phyloP scores from a whole-genome alignment of 2,888 invertebrate genomes.

The Lasioglossum leucozonium region DNA sequence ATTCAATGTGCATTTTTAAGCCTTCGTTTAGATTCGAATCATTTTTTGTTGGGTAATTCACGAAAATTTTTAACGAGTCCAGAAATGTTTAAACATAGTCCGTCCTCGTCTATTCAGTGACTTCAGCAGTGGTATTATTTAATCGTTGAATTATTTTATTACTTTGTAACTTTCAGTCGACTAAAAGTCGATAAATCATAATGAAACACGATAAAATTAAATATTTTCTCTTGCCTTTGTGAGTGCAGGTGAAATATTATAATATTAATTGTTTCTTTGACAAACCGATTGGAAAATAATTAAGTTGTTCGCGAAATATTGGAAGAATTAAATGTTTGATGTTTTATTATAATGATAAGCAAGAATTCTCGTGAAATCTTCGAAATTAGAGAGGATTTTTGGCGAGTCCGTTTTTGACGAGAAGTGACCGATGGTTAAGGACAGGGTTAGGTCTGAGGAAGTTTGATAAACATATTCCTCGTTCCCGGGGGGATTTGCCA shows the following conservation, averaged over 20 bases:
- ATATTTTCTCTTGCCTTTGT: not conserved
- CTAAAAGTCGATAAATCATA: not conserved
- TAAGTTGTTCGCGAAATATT: not conserved
- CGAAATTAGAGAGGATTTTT: not conserved
- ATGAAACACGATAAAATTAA: not conserved
- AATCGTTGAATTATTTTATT: not conserved
- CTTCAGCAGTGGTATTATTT: no score
- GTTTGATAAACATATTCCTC: conserved; percentile 71
- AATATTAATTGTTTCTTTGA: not conserved
- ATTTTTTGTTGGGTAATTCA: no score
- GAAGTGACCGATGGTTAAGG: not conserved
- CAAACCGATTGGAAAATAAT: not conserved
- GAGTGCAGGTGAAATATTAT: not conserved
- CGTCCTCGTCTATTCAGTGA: no score
- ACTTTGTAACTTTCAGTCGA: not conserved
- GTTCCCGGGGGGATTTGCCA: conserved; percentile 24
- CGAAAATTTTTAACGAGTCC: not conserved
- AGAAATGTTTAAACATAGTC: no score
- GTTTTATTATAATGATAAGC: not conserved
- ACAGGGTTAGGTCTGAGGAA: not conserved
- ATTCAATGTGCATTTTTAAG: not conserved
- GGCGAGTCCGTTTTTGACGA: not conserved
- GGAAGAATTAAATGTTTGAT: not conserved
- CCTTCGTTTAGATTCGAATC: not conserved
- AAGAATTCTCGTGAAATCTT: not conserved